phyloP scores from a whole-genome alignment of 2,113 vertebrate species.

The Tympanuchus pallidicinctus region DNA sequence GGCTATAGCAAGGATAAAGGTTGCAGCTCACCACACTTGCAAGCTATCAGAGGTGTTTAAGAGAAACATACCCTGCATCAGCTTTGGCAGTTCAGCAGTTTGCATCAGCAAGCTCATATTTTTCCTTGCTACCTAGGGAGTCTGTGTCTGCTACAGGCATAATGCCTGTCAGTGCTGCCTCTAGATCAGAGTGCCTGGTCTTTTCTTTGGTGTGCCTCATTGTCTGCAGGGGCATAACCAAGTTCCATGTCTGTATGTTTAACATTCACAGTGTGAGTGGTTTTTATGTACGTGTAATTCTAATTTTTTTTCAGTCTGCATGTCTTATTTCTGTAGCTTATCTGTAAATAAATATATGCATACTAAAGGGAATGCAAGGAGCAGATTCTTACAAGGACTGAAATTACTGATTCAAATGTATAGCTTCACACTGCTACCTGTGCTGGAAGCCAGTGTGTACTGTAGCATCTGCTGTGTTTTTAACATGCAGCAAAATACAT shows the following conservation, averaged over 20 bases:
- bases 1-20: not conserved
- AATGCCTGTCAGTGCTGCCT: not conserved
- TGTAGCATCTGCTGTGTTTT: not conserved
- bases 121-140: not conserved
- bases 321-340: not conserved
- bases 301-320: not conserved
- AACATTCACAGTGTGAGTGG: not conserved
- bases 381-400: not conserved
- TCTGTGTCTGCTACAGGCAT: not conserved
- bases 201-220: not conserved
- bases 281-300: not conserved
- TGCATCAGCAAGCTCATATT: not conserved
- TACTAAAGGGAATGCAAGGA: not conserved
- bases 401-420: not conserved
- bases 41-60: not conserved
- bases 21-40: not conserved
- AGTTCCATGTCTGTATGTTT: not conserved
- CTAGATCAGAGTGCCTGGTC: not conserved
- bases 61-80: not conserved
- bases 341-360: not conserved
- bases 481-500: slow-evolving; percentile 11
- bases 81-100: not conserved
- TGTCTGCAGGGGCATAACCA: not conserved
- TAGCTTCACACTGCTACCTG: not conserved
- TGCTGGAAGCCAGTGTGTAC: not conserved